Conservation (phyloP, 2,113 vertebrate genomes). For the Corvus cornix region DNA sequence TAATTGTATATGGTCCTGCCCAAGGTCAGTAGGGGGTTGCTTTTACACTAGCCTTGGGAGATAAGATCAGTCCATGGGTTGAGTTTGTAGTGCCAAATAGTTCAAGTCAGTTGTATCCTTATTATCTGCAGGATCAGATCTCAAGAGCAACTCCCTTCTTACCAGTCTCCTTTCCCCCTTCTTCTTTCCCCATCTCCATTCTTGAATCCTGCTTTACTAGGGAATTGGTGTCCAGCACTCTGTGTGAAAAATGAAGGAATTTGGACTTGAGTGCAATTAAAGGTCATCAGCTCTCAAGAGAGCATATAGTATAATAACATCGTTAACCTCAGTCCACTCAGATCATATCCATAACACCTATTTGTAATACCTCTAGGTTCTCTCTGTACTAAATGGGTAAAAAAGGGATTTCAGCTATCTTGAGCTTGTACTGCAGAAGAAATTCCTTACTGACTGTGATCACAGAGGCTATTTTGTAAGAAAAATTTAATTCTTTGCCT, state of each 20-base stretch:
- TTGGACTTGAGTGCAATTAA: neutral
- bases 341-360: neutral
- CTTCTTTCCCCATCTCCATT: neutral
- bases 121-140: neutral
- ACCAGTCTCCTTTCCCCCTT: neutral
- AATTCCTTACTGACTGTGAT: neutral
- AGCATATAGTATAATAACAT: neutral
- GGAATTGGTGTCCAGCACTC: neutral
- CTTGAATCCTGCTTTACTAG: neutral
- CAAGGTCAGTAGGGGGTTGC: neutral
- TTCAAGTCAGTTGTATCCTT: neutral
- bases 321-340: accelerated
- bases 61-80: neutral
- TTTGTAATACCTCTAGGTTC: neutral
- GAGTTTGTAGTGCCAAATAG: neutral
- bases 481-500: neutral
- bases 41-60: neutral
- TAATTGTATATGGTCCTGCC: neutral
- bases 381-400: neutral
- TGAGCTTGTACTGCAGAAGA: neutral
- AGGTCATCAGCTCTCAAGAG: neutral
- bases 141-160: neutral
- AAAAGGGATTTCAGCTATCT: neutral
- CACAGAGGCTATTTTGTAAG: neutral
- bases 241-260: neutral